phyloP scores from a whole-genome alignment of 2,888 invertebrate species.

The Drosophila borealis region DNA sequence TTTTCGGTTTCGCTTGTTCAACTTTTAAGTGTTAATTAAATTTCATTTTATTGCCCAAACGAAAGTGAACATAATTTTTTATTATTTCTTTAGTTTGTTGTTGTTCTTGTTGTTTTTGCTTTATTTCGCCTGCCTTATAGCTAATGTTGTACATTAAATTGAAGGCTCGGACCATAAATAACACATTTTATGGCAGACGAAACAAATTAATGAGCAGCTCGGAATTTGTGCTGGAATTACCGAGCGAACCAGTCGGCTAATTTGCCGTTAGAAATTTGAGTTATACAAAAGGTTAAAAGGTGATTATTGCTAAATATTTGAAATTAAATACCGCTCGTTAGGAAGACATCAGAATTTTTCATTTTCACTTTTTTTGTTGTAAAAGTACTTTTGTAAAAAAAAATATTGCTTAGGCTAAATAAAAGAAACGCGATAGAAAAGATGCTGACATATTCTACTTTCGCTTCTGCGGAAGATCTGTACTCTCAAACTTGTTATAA shows the following conservation, averaged over 20 bases:
- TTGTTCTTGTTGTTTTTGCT: conserved; percentile 5
- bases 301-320: conserved; percentile 9
- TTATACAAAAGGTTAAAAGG: conserved; percentile 43
- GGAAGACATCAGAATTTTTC: not conserved
- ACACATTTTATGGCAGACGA: conserved; percentile 45
- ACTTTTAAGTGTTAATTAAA: conserved; percentile 74
- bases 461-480: too few species aligned
- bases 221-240: conserved; percentile 24
- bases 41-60: conserved; percentile 54
- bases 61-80: conserved; percentile 47
- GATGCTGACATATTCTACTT: too few species aligned
- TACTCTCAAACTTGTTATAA: too few species aligned
- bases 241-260: conserved; percentile 1
- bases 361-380: conserved; percentile 23
- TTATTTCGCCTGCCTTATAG: conserved; percentile 5
- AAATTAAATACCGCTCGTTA: not conserved
- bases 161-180: conserved; percentile 39
- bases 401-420: too few species aligned
- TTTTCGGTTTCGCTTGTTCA: conserved; percentile 27
- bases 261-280: conserved; percentile 17
- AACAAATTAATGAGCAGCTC: conserved; percentile 43
- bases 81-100: conserved; percentile 12
- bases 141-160: conserved; percentile 38
- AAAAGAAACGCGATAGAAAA: too few species aligned
- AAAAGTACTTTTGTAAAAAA: too few species aligned